Evolutionary conservation across 2,888 invertebrate species (phyloP), one percentile per base, ranked within the genome.

Genomic region (Macaria notata): DNA sequence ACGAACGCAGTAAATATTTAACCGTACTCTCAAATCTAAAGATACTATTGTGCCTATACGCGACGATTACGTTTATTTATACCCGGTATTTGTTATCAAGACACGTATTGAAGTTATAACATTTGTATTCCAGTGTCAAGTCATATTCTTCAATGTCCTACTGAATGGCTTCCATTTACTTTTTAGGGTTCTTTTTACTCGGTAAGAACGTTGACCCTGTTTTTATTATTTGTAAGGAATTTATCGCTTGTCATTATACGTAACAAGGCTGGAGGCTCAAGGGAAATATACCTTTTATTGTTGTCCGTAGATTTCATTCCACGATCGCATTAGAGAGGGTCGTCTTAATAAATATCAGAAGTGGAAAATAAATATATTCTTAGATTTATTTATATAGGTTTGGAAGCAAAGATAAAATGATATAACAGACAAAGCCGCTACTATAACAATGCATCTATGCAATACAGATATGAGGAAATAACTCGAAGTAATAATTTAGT

Each of bases 151-250:
- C 49, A 49, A 63, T 51, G 54, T 56, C 62, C 58, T 65, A 64
- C 64, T 69, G 59, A 64, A 68, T 59, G 46, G 63, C 65, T 63
- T 67, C 68, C 69, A 69, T 71, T 70, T 68, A 61, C 55, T 64
- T 62, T 58, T 58, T 52, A 54, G 45, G 46, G 61, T 36, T 61
- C 65, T 67, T 69, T 69, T 68, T 65, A 67, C 66, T 71, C 64
- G 47, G 61, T 56, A 65, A 68, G 71, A 66, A 58, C 71, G 62
- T 72, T 74, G 74, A 72, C 69, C 70, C 66, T 65, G 59, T 65
- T 71, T 69, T 65, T 69, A 69, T 70, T 68, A 67, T 70, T 68
- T 63, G 68, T 66, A 57, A 64, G 53, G 64, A 68, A 64, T 63
- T 58, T 59, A 66, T 66, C 59, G 62, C 59, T 52, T 59, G 64